phyloP scores from a whole-genome alignment of 2,113 vertebrate species.

The Herpetotheres cachinnans region DNA sequence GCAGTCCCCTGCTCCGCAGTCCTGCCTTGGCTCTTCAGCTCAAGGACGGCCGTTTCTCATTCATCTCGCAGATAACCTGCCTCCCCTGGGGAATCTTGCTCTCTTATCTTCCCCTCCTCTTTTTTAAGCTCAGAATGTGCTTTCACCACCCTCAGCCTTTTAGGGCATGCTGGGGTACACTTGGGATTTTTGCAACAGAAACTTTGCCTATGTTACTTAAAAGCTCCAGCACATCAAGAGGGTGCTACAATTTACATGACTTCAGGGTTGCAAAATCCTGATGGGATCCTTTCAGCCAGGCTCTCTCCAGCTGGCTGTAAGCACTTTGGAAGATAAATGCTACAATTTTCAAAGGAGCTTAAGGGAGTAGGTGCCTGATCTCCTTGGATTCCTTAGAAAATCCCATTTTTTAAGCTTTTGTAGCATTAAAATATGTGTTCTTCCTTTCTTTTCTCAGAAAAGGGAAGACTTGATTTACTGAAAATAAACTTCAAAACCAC shows the following conservation, averaged over 20 bases:
- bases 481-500: constrained; percentile 16
- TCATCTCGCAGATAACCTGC: too few species aligned
- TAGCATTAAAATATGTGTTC: background rate
- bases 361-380: background rate
- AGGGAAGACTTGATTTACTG: constrained; percentile 6
- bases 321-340: background rate
- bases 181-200: background rate
- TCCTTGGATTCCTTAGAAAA: constrained; percentile 19
- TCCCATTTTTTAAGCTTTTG: background rate
- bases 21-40: background rate
- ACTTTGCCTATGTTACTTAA: background rate
- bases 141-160: background rate
- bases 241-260: background rate
- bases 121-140: background rate
- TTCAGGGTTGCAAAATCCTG: background rate
- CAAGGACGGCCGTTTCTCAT: accelerated
- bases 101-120: background rate
- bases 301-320: background rate
- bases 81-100: background rate
- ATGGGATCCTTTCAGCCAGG: background rate
- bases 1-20: background rate
- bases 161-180: background rate
- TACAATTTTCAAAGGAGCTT: constrained; percentile 13
- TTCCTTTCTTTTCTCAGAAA: background rate
- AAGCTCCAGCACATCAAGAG: background rate